These are phyloP conservation scores for Sphaeramia orbicularis DNA, from an alignment of 2,797 vertebrate species.

Conservation along the genomic window DNA sequence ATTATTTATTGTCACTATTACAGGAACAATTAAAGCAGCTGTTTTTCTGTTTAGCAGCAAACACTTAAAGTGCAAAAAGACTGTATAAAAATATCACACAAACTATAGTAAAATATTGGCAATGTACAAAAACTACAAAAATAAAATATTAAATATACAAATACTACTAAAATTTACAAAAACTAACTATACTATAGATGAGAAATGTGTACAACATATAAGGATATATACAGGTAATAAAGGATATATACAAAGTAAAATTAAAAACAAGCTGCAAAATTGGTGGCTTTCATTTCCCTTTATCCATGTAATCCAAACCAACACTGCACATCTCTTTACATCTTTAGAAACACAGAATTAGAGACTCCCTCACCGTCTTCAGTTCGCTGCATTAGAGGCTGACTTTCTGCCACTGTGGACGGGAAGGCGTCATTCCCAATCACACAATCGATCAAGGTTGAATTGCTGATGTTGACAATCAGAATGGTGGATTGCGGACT, in stretches of 20 bases:
- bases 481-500: conserved; percentile 54
- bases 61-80: too few relatives aligned
- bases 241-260: too few relatives aligned
- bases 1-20: too few relatives aligned
- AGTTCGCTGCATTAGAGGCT: conserved; percentile 45
- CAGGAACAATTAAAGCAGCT: neutral
- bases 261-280: neutral
- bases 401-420: conserved; percentile 44
- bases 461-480: conserved; percentile 85
- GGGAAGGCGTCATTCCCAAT: conserved; percentile 69
- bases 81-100: too few relatives aligned
- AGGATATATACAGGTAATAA: too few relatives aligned
- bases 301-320: neutral
- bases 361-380: conserved; percentile 24
- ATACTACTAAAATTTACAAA: too few relatives aligned
- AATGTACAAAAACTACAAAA: too few relatives aligned
- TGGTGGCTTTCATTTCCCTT: too few relatives aligned
- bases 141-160: too few relatives aligned
- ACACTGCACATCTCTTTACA: neutral
- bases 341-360: neutral
- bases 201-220: too few relatives aligned
- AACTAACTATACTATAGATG: too few relatives aligned
- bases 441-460: conserved; percentile 78
- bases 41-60: neutral
- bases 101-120: too few relatives aligned